Conservation (phyloP, 35 echinoderm and acorn worm genomes). For the Diadema setosum region DNA sequence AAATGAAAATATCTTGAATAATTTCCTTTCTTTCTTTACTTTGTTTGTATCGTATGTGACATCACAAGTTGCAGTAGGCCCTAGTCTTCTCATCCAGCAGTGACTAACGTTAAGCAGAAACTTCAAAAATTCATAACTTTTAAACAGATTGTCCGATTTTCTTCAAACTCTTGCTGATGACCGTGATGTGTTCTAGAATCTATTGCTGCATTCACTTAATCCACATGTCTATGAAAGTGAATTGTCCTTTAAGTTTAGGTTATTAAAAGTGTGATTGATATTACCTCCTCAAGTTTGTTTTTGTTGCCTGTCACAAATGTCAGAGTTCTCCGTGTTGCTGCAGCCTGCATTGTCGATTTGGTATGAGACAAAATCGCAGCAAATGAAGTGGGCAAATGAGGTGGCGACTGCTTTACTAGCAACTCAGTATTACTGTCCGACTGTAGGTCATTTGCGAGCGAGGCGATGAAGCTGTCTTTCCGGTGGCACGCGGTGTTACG, state of each 20-base stretch:
- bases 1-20: too few species aligned
- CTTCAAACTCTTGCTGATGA: background rate
- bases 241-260: background rate
- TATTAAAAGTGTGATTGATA: background rate
- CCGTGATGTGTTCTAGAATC: background rate
- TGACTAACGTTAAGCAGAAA: background rate
- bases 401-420: too few species aligned
- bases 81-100: background rate
- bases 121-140: background rate
- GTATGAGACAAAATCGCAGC: too few species aligned
- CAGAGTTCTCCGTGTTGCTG: background rate
- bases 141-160: background rate
- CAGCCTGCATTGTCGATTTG: too few species aligned
- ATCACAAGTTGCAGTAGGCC: background rate
- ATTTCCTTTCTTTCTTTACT: too few species aligned
- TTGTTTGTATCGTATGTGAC: too few species aligned
- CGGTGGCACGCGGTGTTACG: too few species aligned
- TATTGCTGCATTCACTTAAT: too few species aligned
- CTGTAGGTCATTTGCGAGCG: too few species aligned
- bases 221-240: background rate
- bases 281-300: conserved; percentile 73
- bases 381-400: too few species aligned
- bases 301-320: conserved; percentile 69
- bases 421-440: too few species aligned
- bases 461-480: too few species aligned